phyloP scores from a whole-genome alignment of 2,888 invertebrate genomes.

The Erebia epiphron region DNA sequence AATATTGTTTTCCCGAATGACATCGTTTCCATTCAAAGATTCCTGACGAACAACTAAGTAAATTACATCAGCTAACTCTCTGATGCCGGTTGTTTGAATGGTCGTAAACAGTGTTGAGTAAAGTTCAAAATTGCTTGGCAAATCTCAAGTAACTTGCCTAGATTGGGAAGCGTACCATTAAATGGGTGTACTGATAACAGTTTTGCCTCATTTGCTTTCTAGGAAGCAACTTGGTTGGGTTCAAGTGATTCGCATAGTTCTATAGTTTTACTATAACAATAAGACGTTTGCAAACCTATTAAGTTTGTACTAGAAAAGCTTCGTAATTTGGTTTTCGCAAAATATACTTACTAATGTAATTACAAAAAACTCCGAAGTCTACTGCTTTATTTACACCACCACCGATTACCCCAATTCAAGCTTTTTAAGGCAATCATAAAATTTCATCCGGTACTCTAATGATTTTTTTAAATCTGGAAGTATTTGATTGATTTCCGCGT shows the following conservation, averaged over 20 bases:
- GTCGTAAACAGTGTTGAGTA: slow-evolving; percentile 49
- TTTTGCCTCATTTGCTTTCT: slow-evolving; percentile 61
- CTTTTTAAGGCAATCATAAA: no score
- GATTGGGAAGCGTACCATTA: slow-evolving; percentile 66
- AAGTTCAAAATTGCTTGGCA: slow-evolving; percentile 53
- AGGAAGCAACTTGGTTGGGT: slow-evolving; percentile 43
- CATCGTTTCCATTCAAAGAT: slow-evolving; percentile 50
- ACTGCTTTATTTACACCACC: background rate
- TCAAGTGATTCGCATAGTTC: slow-evolving; percentile 25
- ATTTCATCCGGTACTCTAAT: no score
- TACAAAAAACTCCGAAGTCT: no score
- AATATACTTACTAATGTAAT: no score
- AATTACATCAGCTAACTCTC: slow-evolving; percentile 59
- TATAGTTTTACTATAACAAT: background rate
- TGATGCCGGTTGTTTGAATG: slow-evolving; percentile 54
- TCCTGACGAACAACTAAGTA: slow-evolving; percentile 59
- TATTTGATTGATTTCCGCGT: no score
- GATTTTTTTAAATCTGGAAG: no score
- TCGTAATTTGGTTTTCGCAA: background rate
- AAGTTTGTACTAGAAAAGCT: background rate
- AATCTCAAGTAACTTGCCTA: slow-evolving; percentile 49
- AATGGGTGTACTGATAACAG: slow-evolving; percentile 69
- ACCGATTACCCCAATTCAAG: background rate
- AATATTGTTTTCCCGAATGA: slow-evolving; percentile 31
- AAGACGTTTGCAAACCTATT: background rate